Percentiles rank a stretch among this genome's conserved stretches.
Conservation (phyloP, 2,888 invertebrate species). For the Leucoma salicis region DNA sequence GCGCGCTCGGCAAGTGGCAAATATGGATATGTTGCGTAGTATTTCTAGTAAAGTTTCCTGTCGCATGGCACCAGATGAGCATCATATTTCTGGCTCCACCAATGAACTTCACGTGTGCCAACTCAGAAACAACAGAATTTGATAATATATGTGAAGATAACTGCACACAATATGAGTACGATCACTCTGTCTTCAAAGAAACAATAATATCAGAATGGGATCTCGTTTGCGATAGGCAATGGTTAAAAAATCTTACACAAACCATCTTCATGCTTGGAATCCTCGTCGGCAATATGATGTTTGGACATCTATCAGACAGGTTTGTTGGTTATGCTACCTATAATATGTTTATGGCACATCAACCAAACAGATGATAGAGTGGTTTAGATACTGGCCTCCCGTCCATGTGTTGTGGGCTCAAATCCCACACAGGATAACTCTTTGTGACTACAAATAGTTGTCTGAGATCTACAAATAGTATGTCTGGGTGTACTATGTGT, state of each 20-base stretch:
- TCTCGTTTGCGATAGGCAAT: constrained; percentile 85
- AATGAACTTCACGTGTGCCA: constrained; percentile 77
- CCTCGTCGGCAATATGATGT: constrained; percentile 87
- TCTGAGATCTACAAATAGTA: too few relatives aligned
- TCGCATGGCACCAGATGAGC: constrained; percentile 91
- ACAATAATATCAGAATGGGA: constrained; percentile 90
- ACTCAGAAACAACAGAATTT: constrained; percentile 47
- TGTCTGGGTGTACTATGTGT: too few relatives aligned
- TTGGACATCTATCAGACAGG: constrained; percentile 90
- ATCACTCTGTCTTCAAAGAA: constrained; percentile 85
- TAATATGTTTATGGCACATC: too few relatives aligned
- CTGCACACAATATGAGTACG: constrained; percentile 83
- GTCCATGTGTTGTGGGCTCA: too few relatives aligned
- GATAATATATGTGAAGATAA: constrained; percentile 76
- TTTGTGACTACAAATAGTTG: too few relatives aligned
- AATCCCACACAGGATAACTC: too few relatives aligned
- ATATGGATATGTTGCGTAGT: constrained; percentile 86
- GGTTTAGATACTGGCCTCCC: too few relatives aligned
- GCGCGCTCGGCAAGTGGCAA: constrained; percentile 89
- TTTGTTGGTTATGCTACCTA: too few relatives aligned
- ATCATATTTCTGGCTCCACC: constrained; percentile 90
- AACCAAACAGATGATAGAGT: too few relatives aligned
- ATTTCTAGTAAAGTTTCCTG: constrained; percentile 88
- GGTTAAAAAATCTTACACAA: constrained; percentile 88
- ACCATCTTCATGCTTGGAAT: constrained; percentile 90